Evolutionary conservation across 2,797 vertebrate genomes (phyloP), one percentile per base, ranked within the genome.

Genomic region (Mycteria americana): DNA sequence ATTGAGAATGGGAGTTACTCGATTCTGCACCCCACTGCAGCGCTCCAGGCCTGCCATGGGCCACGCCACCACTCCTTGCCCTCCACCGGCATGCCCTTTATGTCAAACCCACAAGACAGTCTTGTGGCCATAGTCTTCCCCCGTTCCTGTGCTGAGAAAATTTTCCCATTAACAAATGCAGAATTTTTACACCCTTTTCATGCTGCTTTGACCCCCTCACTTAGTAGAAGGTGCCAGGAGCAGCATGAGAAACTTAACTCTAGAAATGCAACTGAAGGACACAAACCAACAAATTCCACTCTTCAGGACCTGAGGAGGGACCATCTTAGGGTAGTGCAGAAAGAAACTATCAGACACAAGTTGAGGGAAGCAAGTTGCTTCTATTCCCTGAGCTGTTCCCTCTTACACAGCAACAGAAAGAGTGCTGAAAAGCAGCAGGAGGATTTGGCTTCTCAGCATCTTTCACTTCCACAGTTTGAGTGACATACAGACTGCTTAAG

Each of bases 401-500:
- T 60, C 57, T 80, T 33, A 74, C 45, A 37, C 22, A 75, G 87
- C 72, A 81, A 65, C 41, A 62, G 37, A 37, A 69, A 63, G 48
- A 81, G 18, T 7, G 35, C 46, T 89, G 74, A 65, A 82, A 92
- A 93, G 60, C 75, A 57, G 48, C 37, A 57, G 75, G 11, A 78
- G 63, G 77, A 90, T 94, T 88, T 85, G 63, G 83, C 50, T 94
- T 85, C 73, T 85, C 53, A 78, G 62, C 27, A 37, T 74, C 68
- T 92, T 91, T 81, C 46, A 65, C 7, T 80, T 91, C 56, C 92
- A 62, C 15, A 70, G 51, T 63, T 9, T 80, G 72, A 94, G 85
- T 81, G 94, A 94, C 91, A 91, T 5, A 31, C 30, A 64, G 18
- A 12, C 65, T 76, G 75, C 91, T 89, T 85, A 95, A 93, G 57